Percentiles rank a stretch among this genome's conserved stretches.
phyloP scores from a whole-genome alignment of 92 coral and sea anemone genomes.

The Zoanthus gigantus region DNA sequence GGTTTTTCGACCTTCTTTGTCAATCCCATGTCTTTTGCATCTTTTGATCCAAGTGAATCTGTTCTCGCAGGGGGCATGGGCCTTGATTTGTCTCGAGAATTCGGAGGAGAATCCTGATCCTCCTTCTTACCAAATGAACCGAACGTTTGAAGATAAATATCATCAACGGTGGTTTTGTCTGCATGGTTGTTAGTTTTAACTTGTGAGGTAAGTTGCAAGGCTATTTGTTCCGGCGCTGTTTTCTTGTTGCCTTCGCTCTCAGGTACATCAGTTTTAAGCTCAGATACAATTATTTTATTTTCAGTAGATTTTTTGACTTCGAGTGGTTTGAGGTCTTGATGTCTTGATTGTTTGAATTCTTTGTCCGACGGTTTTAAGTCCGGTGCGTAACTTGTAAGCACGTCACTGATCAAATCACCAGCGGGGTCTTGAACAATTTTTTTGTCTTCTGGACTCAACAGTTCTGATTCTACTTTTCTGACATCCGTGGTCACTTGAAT shows the following conservation, averaged over 20 bases:
- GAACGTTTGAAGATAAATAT: constrained; percentile 65
- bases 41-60: constrained; percentile 46
- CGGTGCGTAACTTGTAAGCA: constrained; percentile 77
- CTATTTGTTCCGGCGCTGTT: constrained; percentile 22
- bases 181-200: constrained; percentile 28
- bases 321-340: constrained; percentile 6
- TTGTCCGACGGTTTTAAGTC: constrained; percentile 44
- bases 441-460: constrained; percentile 18
- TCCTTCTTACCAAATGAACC: constrained; percentile 76
- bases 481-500: background rate
- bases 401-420: constrained; percentile 73
- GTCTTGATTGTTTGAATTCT: constrained; percentile 26
- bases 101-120: constrained; percentile 32
- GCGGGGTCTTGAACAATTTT: constrained; percentile 40
- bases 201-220: background rate
- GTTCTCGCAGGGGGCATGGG: constrained; percentile 44
- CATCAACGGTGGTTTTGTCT: constrained; percentile 47
- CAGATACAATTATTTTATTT: background rate
- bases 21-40: constrained; percentile 41
- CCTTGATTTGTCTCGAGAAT: constrained; percentile 16
- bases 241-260: background rate
- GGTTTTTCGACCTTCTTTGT: constrained; percentile 30
- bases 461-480: background rate
- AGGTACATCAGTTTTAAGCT: background rate
- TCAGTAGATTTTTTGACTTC: constrained; percentile 17